Evolutionary conservation across 2,888 invertebrate genomes (phyloP).

Genomic region (Scaptomyza parva): DNA sequence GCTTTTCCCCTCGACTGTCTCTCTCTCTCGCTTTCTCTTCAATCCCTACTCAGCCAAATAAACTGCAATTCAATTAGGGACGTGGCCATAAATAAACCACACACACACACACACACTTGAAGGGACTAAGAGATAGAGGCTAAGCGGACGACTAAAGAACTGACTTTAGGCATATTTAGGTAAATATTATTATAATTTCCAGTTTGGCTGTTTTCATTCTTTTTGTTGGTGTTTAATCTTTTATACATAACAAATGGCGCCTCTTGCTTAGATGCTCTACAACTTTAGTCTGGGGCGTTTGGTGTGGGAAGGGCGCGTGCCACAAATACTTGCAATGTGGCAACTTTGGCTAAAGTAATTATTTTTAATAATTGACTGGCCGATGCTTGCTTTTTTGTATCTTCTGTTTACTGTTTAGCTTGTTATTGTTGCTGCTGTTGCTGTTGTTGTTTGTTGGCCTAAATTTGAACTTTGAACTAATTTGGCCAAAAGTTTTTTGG

Average conservation of each 20-base stretch:
- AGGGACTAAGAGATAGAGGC: background rate
- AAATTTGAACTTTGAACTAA: constrained; percentile 77
- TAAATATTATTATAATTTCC: constrained; percentile 76
- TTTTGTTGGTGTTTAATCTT: constrained; percentile 58
- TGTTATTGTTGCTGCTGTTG: constrained; percentile 11
- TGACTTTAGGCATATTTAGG: constrained; percentile 66
- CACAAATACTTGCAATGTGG: constrained; percentile 52
- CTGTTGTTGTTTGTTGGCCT: constrained; percentile 32
- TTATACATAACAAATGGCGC: constrained; percentile 77
- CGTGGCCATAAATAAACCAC: constrained; percentile 72
- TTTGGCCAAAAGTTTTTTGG: constrained; percentile 66
- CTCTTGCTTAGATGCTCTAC: constrained; percentile 52
- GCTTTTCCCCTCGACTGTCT: background rate
- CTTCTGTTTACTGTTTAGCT: background rate
- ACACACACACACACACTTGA: constrained; percentile 20
- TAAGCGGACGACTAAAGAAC: background rate
- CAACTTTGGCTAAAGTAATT: constrained; percentile 77
- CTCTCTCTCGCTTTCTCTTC: no score
- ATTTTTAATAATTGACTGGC: constrained; percentile 80
- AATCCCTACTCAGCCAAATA: constrained; percentile 58
- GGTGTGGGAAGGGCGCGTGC: constrained; percentile 27
- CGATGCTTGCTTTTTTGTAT: constrained; percentile 49
- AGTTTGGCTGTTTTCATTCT: constrained; percentile 52
- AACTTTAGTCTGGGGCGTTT: constrained; percentile 19
- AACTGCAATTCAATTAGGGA: constrained; percentile 80